A percentile compares a stretch with the other conserved stretches of the same genome.
phyloP scores from a whole-genome alignment of 2,888 invertebrate species.

The Unio delphinus region DNA sequence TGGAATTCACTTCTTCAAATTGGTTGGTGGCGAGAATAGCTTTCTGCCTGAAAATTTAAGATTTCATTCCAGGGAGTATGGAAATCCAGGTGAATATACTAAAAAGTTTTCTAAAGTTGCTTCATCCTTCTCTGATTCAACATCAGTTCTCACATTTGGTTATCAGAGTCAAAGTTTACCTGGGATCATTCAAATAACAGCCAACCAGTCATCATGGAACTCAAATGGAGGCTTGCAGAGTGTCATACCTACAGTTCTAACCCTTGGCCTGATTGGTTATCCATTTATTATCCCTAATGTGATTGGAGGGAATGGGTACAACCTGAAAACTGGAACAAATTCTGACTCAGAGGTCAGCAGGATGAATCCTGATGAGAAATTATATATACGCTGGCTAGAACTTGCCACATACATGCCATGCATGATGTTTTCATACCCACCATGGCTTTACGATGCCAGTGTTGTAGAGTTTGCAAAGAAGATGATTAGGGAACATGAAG shows the following conservation, averaged over 20 bases:
- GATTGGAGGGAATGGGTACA: constrained; percentile 84
- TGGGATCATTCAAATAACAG: constrained; percentile 85
- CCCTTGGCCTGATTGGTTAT: constrained; percentile 83
- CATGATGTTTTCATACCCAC: constrained; percentile 90
- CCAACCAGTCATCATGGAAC: constrained; percentile 90
- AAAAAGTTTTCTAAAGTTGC: constrained; percentile 68
- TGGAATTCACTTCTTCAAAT: constrained; percentile 89
- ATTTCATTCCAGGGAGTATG: constrained; percentile 23
- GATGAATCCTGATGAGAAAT: constrained; percentile 64
- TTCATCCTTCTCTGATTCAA: constrained; percentile 79
- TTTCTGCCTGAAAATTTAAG: constrained; percentile 38
- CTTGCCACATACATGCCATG: constrained; percentile 91
- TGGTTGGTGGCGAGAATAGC: constrained; percentile 79
- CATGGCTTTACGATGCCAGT: constrained; percentile 87
- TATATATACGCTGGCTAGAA: constrained; percentile 87
- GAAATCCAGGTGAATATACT: constrained; percentile 49
- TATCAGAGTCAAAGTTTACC: constrained; percentile 86
- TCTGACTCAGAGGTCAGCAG: constrained; percentile 2
- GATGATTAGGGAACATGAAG: constrained; percentile 43
- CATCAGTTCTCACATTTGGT: constrained; percentile 81
- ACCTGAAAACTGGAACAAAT: constrained; percentile 9
- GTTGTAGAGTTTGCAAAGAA: constrained; percentile 46
- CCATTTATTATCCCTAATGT: constrained; percentile 93
- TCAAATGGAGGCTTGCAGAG: constrained; percentile 81
- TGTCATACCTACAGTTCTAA: constrained; percentile 85